Percentiles rank a stretch among this genome's conserved stretches.
Conservation (phyloP, 1,140 invertebrate species). For the Dinoponera quadriceps region DNA sequence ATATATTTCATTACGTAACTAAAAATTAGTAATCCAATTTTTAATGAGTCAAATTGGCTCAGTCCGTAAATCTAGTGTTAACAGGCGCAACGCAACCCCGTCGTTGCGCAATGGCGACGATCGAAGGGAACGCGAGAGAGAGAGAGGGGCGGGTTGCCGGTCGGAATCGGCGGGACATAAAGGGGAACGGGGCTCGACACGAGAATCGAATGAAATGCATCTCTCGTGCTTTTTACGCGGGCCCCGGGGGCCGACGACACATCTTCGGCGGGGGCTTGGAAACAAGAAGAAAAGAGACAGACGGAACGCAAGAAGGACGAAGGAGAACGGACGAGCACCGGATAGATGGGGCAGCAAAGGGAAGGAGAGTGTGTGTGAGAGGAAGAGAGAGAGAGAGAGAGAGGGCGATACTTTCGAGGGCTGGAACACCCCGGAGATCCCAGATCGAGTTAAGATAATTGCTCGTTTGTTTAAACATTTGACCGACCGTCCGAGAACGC, state of each 20-base stretch:
- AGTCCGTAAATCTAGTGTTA: too few species aligned
- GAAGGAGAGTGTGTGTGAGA: not conserved
- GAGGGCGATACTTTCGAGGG: conserved; percentile 59
- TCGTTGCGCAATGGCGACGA: conserved; percentile 13
- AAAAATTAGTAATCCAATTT: too few species aligned
- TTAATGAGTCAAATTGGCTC: too few species aligned
- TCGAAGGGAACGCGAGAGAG: not conserved
- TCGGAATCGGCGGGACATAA: conserved; percentile 71
- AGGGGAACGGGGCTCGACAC: conserved; percentile 79
- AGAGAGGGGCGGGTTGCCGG: conserved; percentile 25
- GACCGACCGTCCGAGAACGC: conserved; percentile 75
- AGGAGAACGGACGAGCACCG: conserved; percentile 13
- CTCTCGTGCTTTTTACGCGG: conserved; percentile 78
- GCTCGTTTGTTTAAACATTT: conserved; percentile 85
- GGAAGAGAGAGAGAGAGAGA: conserved; percentile 29
- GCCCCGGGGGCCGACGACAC: conserved; percentile 57
- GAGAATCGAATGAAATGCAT: conserved; percentile 82
- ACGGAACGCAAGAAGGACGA: conserved; percentile 14
- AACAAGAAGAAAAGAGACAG: conserved; percentile 42
- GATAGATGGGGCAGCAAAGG: not conserved
- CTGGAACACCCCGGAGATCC: conserved; percentile 79
- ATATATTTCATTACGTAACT: too few species aligned
- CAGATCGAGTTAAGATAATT: conserved; percentile 85
- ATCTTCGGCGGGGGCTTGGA: conserved; percentile 43
- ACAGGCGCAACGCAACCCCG: not conserved